Conservation (phyloP, 2,888 invertebrate genomes). For the Sericinus montela region DNA sequence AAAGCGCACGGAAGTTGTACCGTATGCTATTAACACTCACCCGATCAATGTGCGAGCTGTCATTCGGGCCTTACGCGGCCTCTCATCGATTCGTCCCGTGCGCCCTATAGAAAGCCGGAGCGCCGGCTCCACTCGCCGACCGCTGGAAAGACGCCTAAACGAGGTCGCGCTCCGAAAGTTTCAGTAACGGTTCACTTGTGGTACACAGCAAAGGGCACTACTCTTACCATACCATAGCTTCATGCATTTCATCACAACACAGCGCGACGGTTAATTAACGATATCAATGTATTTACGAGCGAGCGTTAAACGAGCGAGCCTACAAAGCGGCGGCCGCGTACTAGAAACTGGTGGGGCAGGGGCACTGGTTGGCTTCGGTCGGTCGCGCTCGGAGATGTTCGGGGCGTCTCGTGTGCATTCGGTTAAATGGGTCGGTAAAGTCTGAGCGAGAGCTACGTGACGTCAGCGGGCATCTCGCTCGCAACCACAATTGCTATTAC, state of each 20-base stretch:
- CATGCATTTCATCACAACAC: conserved; percentile 26
- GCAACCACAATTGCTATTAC: conserved; percentile 32
- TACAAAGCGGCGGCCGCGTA: conserved; percentile 59
- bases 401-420: conserved; percentile 49
- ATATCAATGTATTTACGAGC: conserved; percentile 31
- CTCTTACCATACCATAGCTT: conserved; percentile 10
- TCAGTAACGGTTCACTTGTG: conserved; percentile 34
- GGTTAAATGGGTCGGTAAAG: conserved; percentile 46
- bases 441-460: conserved; percentile 35
- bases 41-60: conserved; percentile 68
- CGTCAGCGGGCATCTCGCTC: conserved; percentile 48
- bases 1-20: conserved; percentile 21
- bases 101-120: conserved; percentile 52
- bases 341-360: conserved; percentile 53
- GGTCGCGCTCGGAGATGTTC: conserved; percentile 45
- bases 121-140: conserved; percentile 36
- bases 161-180: conserved; percentile 59
- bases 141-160: conserved; percentile 44
- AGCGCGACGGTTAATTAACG: conserved; percentile 31
- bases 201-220: conserved; percentile 20
- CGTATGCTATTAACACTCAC: conserved; percentile 45
- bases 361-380: conserved; percentile 67
- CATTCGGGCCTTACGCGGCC: conserved; percentile 49
- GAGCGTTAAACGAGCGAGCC: conserved; percentile 44
- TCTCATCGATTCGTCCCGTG: conserved; percentile 53